Evolutionary conservation across 2,797 vertebrate species (phyloP), one percentile per base, ranked within the genome.

Genomic region (Limosa lapponica): DNA sequence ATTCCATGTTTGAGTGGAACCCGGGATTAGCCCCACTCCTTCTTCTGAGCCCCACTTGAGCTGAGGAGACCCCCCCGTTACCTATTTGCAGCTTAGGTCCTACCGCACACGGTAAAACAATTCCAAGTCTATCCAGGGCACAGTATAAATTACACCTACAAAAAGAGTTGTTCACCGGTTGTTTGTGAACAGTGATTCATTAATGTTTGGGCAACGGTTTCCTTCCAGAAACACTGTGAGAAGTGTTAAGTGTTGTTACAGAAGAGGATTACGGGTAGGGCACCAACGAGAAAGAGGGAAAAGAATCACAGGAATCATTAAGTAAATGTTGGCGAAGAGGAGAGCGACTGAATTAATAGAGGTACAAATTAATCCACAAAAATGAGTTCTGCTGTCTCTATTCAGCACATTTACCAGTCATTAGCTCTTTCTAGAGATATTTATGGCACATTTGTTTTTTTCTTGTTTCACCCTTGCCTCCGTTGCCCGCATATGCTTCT

Each of bases 401-500:
- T 36, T 85, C 62, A 34, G 41, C 75, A 28, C 61, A 23, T 69
- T 94, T 54, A 91, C 74, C 59, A 80, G 66, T 72, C 87, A 83
- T 78, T 52, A 87, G 78, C 71, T 85, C 83, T 77, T 67, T 61
- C 95, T 32, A 16, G 91, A 77, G 81, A 70, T 36, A 92, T 95
- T 93, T 93, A 91, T 1, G 4, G 64, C 16, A 22, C 87, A 23
- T 93, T 95, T 91, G 75, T 39, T 58, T 87, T 92, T 92, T 52
- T 43, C 64, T 94, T 61, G 75, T 82, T 49, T 83, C 90, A 79
- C 93, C 78, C 93, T 67, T 87, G 87, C 86, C 85, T 95, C 91
- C 92, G 92, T 74, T 75, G 89, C 93, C 96, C 30, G 66, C 97
- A 96, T 95, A 95, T 93, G 96, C 65, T 96, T 95, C 96, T 92